Conservation (phyloP, 1,140 invertebrate genomes). For the Euwallacea fornicatus region DNA sequence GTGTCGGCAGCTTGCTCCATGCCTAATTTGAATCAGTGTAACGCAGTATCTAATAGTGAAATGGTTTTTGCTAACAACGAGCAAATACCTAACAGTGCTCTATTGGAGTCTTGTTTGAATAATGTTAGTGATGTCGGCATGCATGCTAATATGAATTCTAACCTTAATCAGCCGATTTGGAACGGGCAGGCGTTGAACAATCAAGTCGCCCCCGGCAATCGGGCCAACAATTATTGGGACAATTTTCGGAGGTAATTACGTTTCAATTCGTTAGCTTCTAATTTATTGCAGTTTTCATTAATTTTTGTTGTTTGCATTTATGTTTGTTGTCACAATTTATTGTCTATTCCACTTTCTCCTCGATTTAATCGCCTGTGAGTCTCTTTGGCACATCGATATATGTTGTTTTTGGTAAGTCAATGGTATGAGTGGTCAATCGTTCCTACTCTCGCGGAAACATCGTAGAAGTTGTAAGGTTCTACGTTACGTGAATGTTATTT, state of each 20-base stretch:
- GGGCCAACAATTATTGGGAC: conserved; percentile 90
- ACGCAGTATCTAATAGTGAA: conserved; percentile 41
- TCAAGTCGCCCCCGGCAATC: conserved; percentile 82
- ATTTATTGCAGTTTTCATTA: conserved; percentile 16
- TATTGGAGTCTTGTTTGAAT: conserved; percentile 47
- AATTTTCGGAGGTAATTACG: conserved; percentile 79
- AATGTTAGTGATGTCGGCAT: conserved; percentile 42
- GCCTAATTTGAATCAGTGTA: conserved; percentile 48
- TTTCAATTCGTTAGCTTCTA: conserved; percentile 12
- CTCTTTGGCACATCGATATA: neutral
- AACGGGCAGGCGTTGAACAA: conserved; percentile 70
- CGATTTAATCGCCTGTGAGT: neutral
- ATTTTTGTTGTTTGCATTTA: conserved; percentile 15
- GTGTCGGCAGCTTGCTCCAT: conserved; percentile 46
- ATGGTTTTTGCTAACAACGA: conserved; percentile 40
- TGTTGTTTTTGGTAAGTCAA: neutral
- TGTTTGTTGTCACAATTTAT: conserved; percentile 11
- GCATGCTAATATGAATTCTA: conserved; percentile 40
- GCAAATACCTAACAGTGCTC: conserved; percentile 41
- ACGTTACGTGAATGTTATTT: conserved; percentile 24
- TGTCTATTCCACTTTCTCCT: neutral
- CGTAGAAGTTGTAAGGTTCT: neutral
- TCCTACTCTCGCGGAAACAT: neutral
- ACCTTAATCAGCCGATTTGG: conserved; percentile 48
- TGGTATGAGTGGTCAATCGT: neutral